A percentile compares a stretch with the other conserved stretches of the same genome.
phyloP scores from a whole-genome alignment of 2,797 vertebrate species.

The Morus bassanus region DNA sequence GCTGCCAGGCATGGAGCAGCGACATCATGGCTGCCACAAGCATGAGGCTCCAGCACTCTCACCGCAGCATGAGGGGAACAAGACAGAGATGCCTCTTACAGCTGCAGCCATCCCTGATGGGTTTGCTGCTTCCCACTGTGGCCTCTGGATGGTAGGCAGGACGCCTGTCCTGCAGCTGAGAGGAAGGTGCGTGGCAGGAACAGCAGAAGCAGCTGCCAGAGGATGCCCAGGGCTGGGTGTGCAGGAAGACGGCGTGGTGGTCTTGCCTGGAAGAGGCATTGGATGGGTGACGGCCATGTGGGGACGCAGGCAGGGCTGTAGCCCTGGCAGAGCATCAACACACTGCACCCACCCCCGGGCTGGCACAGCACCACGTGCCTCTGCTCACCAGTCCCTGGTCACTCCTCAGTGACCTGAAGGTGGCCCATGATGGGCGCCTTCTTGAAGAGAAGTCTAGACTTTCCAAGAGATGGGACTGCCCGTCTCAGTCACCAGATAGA shows the following conservation, averaged over 20 bases:
- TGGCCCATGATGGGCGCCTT: accelerated
- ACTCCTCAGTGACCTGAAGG: neutral
- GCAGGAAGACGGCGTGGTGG: too few relatives aligned
- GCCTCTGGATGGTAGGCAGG: neutral
- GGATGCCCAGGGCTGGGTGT: neutral
- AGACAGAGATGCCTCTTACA: neutral
- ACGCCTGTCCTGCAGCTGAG: accelerated
- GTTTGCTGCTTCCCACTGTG: accelerated
- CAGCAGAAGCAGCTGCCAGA: neutral
- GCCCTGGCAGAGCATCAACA: neutral
- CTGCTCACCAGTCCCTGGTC: neutral
- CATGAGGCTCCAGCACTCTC: neutral
- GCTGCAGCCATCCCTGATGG: neutral
- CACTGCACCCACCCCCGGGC: accelerated
- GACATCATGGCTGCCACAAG: neutral
- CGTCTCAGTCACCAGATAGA: neutral
- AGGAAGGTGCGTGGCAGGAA: neutral
- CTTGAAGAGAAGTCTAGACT: neutral
- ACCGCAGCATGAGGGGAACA: neutral
- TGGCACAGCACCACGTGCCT: neutral
- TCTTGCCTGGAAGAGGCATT: neutral
- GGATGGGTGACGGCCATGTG: neutral
- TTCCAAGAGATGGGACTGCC: neutral
- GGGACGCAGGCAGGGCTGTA: neutral
- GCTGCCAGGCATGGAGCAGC: neutral